Evolutionary conservation across 1,140 invertebrate genomes (phyloP).

Genomic region (Drosophila suzukii): DNA sequence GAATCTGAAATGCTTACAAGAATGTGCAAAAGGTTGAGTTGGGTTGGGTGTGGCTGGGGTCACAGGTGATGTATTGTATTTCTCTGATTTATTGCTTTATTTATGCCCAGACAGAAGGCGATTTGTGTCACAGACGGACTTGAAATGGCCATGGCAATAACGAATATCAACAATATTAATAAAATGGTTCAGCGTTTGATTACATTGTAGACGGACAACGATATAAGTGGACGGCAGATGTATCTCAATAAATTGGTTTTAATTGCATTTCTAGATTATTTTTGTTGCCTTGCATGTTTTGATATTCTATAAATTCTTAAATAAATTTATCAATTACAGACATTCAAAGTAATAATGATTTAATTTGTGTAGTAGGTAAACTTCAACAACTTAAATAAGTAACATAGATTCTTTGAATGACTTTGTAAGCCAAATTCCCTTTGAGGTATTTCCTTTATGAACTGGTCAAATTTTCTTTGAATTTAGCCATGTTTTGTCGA

Average conservation of each 20-base stretch:
- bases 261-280: not conserved
- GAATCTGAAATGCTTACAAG: conserved; percentile 7
- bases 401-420: not conserved
- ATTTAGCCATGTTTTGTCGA: not conserved
- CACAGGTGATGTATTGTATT: conserved; percentile 79
- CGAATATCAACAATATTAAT: conserved; percentile 29
- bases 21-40: conserved; percentile 19
- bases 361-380: not conserved
- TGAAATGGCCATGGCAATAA: conserved; percentile 21
- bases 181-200: conserved; percentile 57
- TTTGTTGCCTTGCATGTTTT: not conserved
- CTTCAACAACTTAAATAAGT: not conserved
- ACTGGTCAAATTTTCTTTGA: not conserved
- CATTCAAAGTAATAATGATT: not conserved
- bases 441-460: not conserved
- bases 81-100: conserved; percentile 75
- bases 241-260: not conserved
- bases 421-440: not conserved
- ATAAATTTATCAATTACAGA: too few species aligned
- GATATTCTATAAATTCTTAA: too few species aligned
- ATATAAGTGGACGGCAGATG: not conserved
- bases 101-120: conserved; percentile 61
- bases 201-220: conserved; percentile 23
- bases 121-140: conserved; percentile 46
- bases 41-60: conserved; percentile 18